Percentiles rank a stretch among this genome's conserved stretches.
These are phyloP conservation scores for Cheumatopsyche charites DNA, from an alignment of 1,140 invertebrate genomes.

Conservation along the genomic window DNA sequence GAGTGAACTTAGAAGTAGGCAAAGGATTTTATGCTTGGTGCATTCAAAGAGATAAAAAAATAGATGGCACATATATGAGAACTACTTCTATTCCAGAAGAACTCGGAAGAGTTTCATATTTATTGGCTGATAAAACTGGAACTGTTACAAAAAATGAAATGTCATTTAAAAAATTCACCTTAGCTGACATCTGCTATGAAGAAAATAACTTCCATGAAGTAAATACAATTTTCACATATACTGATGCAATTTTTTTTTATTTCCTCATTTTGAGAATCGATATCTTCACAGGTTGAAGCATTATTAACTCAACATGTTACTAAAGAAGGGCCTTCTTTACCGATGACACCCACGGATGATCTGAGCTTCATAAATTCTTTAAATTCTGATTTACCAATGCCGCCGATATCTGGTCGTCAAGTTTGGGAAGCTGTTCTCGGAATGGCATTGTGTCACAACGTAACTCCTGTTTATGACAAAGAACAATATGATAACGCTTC, in stretches of 20 bases:
- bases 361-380: slow-evolving; percentile 7
- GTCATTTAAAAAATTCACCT: slow-evolving; percentile 94
- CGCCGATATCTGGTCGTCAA: slow-evolving; percentile 55
- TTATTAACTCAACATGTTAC: slow-evolving; percentile 58
- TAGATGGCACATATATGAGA: slow-evolving; percentile 95
- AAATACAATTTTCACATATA: slow-evolving; percentile 32
- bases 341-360: slow-evolving; percentile 49
- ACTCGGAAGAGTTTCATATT: slow-evolving; percentile 93
- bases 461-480: slow-evolving; percentile 94
- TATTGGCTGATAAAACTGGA: slow-evolving; percentile 97
- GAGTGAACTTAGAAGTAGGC: slow-evolving; percentile 98
- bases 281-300: slow-evolving; percentile 57
- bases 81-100: slow-evolving; percentile 99
- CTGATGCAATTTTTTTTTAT: slow-evolving; percentile 16
- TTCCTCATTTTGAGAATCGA: slow-evolving; percentile 3
- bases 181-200: slow-evolving; percentile 88
- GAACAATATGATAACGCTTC: slow-evolving; percentile 56
- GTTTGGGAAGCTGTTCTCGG: slow-evolving; percentile 93
- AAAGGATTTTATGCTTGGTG: slow-evolving; percentile 98
- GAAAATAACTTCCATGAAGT: slow-evolving; percentile 89
- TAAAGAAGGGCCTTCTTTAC: slow-evolving; percentile 53
- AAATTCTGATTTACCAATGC: slow-evolving; percentile 36
- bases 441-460: slow-evolving; percentile 97
- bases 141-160: slow-evolving; percentile 99
- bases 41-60: slow-evolving; percentile 92